A percentile compares a stretch with the other conserved stretches of the same genome.
Conservation (phyloP, 2,113 vertebrate species). For the Lathamus discolor region DNA sequence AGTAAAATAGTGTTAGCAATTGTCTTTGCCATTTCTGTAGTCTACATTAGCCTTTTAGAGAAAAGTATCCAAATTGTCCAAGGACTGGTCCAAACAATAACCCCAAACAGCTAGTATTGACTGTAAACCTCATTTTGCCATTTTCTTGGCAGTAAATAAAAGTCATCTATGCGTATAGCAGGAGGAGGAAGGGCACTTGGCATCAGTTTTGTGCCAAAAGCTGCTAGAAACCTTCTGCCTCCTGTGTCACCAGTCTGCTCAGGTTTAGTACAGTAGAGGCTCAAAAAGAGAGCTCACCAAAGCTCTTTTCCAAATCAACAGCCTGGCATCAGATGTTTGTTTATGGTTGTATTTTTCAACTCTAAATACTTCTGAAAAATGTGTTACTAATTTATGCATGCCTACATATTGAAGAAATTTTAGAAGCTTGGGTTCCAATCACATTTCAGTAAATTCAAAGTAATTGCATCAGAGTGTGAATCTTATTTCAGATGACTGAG, state of each 20-base stretch:
- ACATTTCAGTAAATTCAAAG: background rate
- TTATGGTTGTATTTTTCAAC: background rate
- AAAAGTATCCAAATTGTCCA: background rate
- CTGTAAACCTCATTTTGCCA: slow-evolving; percentile 12
- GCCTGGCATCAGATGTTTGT: background rate
- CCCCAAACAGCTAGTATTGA: background rate
- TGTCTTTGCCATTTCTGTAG: background rate
- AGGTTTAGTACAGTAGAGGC: background rate
- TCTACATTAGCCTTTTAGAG: background rate
- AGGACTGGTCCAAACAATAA: background rate
- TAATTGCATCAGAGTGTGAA: background rate
- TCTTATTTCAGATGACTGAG: background rate
- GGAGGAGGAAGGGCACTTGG: background rate
- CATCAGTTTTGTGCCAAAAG: background rate
- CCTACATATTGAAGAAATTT: background rate
- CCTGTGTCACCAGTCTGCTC: background rate
- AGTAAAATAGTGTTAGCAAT: background rate
- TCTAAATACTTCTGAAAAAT: background rate
- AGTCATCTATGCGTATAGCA: background rate
- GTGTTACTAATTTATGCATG: background rate
- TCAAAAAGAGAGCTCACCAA: background rate
- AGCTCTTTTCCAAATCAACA: background rate
- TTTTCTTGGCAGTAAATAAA: slow-evolving; percentile 20
- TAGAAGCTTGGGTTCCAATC: background rate
- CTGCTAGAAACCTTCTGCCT: slow-evolving; percentile 27